A percentile compares a stretch with the other conserved stretches of the same genome.
These are phyloP conservation scores for Sycophaga agraensis DNA, from an alignment of 1,140 invertebrate genomes.

Conservation along the genomic window DNA sequence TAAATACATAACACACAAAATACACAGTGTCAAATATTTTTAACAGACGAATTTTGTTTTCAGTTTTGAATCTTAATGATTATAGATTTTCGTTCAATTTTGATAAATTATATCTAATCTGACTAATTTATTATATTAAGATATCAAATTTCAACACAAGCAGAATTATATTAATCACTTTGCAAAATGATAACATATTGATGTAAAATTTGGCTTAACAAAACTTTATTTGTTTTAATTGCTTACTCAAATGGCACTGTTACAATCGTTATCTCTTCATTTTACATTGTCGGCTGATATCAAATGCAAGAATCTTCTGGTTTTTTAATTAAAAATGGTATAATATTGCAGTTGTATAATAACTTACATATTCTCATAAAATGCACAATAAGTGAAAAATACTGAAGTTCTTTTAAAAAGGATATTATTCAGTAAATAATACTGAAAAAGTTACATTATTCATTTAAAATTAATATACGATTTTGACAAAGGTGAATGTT, in stretches of 20 bases:
- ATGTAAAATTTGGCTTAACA: neutral
- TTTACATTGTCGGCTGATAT: neutral
- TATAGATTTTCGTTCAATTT: neutral
- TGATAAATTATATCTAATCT: too few relatives aligned
- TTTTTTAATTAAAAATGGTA: neutral
- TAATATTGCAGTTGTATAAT: too few relatives aligned
- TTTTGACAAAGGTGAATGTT: too few relatives aligned
- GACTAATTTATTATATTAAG: too few relatives aligned
- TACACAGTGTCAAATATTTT: slow-evolving; percentile 39
- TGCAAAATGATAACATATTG: slow-evolving; percentile 13
- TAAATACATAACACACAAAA: slow-evolving; percentile 46
- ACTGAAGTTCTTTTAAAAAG: too few relatives aligned
- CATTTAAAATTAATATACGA: too few relatives aligned
- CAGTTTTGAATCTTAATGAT: slow-evolving; percentile 33
- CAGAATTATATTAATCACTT: too few relatives aligned
- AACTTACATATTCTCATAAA: too few relatives aligned
- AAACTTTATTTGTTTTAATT: slow-evolving; percentile 15
- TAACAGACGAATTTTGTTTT: slow-evolving; percentile 30
- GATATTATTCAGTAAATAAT: too few relatives aligned
- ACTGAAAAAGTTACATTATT: too few relatives aligned
- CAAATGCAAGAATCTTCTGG: neutral
- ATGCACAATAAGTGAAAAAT: too few relatives aligned
- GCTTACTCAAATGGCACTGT: slow-evolving; percentile 24
- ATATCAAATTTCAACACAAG: too few relatives aligned
- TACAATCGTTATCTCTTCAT: slow-evolving; percentile 17